phyloP scores from a whole-genome alignment of 2,113 vertebrate genomes.

The Podocnemis expansa region DNA sequence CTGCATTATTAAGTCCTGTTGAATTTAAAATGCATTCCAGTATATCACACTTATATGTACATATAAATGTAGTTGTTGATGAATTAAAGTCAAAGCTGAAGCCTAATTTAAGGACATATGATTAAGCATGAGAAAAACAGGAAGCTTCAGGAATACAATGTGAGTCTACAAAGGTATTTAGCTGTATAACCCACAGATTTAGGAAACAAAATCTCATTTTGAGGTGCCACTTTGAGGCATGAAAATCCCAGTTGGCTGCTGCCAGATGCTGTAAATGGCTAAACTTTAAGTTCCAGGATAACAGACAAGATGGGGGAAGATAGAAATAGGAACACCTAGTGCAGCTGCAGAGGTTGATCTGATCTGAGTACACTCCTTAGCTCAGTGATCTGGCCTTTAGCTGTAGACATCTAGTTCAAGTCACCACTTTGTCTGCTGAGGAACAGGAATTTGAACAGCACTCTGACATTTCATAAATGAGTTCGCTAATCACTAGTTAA shows the following conservation, averaged over 20 bases:
- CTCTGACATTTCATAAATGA: too few species aligned
- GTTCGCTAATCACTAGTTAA: too few species aligned
- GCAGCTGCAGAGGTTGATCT: background rate
- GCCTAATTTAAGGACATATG: background rate
- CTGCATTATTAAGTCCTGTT: background rate
- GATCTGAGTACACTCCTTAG: too few species aligned
- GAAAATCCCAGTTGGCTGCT: background rate
- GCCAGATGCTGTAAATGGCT: background rate
- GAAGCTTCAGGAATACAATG: background rate
- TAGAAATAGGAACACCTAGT: background rate
- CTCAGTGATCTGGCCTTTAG: too few species aligned
- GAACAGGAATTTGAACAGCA: too few species aligned
- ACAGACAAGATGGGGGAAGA: background rate
- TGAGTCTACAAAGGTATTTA: background rate
- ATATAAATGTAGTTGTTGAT: background rate
- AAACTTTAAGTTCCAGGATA: background rate
- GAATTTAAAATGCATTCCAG: background rate
- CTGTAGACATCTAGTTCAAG: too few species aligned
- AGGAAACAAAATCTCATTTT: background rate
- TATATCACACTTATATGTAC: background rate
- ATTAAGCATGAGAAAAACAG: background rate
- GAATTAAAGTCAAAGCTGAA: background rate
- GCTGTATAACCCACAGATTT: background rate
- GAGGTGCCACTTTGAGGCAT: background rate
- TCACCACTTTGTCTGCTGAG: too few species aligned